Evolutionary conservation across 2,113 vertebrate genomes (phyloP).

Genomic region (Sylvietta virens): DNA sequence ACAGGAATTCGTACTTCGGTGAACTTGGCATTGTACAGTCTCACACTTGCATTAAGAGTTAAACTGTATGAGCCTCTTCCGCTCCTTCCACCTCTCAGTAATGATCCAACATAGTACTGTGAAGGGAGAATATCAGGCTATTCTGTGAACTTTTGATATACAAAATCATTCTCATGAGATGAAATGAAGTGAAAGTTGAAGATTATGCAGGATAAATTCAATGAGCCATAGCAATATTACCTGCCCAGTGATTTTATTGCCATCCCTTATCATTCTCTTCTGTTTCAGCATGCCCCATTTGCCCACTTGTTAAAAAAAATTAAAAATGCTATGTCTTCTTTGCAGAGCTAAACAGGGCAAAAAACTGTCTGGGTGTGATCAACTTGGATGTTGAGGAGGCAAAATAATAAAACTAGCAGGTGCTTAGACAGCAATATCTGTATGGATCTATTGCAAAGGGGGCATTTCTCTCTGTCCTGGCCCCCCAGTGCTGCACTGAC

Average conservation of each 20-base stretch:
- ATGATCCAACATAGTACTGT: not conserved
- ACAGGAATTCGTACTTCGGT: not conserved
- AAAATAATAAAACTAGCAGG: not conserved
- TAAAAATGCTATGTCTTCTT: not conserved
- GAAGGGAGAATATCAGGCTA: not conserved
- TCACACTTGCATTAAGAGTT: not conserved
- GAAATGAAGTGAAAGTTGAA: not conserved
- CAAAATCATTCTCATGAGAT: not conserved
- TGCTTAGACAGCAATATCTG: not conserved
- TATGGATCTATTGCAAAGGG: not conserved
- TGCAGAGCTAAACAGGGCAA: not conserved
- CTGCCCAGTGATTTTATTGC: not conserved
- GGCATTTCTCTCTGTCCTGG: not conserved
- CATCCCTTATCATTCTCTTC: not conserved
- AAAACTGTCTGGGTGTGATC: not conserved
- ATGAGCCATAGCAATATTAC: not conserved
- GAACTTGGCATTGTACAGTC: not conserved
- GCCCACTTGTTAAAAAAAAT: not conserved
- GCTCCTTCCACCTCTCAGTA: not conserved
- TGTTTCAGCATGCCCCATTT: not conserved
- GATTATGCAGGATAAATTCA: not conserved
- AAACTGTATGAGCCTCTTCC: not conserved
- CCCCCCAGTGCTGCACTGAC: not conserved
- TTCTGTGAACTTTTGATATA: not conserved
- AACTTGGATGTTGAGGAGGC: not conserved